Evolutionary conservation across 2,888 invertebrate species (phyloP), one percentile per base, ranked within the genome.

Genomic region (Melinopterus prodromus): DNA sequence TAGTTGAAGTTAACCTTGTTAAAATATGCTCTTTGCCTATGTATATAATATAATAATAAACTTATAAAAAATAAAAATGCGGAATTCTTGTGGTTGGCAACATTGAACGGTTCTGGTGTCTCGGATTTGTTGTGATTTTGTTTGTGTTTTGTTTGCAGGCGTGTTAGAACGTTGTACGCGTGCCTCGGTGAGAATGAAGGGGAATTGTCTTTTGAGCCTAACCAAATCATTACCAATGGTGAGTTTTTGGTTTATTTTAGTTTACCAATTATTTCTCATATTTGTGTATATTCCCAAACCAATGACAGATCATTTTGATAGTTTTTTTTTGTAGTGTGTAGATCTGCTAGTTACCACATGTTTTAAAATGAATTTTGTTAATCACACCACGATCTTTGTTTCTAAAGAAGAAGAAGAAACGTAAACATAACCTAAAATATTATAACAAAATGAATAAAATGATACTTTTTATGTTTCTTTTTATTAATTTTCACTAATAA

Each of bases 201-300:
- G 83, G 99, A 99, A 92, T 91, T 99, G 84, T 98, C 98, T 37
- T 99, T 99, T 91, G 98, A 98, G 91, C 98, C 99, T 83, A 99
- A 99, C 92, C 97, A 98, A 92, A 97, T 99, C 86, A 97, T 99
- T 86, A 97, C 96, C 82, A 97, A 98, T 92, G 98, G 99, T 98
- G 90, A 91, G 91, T 87, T 77, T 16, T 53, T 53, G n/a, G 16
- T 78, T 7, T 15, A 16, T 26, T 26, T 26, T 26, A 26, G 16
- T 74, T n/a, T 74, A 16, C 14, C 16, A 14, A 15, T 35, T 81
- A n/a, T 35, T 38, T 69, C 9, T 53, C 37, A 16, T 37, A 76
- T 70, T 77, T 80, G 77, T 72, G 3, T 72, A 16, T 15, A 72
- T n/a, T n/a, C n/a, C 16, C 12, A n/a, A 69, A 15, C 70, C 26